Evolutionary conservation across 2,113 vertebrate species (phyloP).

Genomic region (Laterallus jamaicensis): DNA sequence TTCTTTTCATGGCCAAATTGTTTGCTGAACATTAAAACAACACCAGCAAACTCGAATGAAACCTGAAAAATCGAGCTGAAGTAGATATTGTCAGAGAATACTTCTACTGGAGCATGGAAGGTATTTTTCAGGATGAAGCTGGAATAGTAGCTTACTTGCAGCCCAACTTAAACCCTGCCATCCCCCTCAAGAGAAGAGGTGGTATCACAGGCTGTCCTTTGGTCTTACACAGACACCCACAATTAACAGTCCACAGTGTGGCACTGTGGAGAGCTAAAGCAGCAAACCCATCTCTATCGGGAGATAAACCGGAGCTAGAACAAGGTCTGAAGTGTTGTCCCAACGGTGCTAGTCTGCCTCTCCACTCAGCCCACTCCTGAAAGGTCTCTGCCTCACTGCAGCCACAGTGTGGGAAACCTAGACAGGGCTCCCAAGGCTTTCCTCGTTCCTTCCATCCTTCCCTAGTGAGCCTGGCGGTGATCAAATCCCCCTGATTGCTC

Average conservation of each 20-base stretch:
- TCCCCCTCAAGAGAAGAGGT: accelerated
- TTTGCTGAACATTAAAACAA: not conserved
- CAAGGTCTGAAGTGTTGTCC: not conserved
- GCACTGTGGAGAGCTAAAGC: not conserved
- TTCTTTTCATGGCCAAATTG: not conserved
- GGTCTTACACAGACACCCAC: not conserved
- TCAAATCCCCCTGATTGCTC: accelerated
- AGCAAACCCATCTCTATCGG: not conserved
- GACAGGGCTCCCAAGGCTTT: accelerated
- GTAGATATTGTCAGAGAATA: not conserved
- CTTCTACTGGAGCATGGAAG: accelerated
- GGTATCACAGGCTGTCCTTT: not conserved
- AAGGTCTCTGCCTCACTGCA: accelerated
- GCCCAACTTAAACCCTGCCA: not conserved
- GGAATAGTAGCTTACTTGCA: not conserved
- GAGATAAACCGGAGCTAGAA: not conserved
- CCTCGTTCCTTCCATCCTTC: not conserved
- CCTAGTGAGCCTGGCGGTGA: no score
- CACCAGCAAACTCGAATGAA: not conserved
- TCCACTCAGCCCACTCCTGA: not conserved
- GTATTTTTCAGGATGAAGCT: not conserved
- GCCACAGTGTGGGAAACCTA: not conserved
- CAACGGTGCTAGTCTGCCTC: accelerated
- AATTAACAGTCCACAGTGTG: accelerated
- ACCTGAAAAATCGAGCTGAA: not conserved